Evolutionary conservation across 2,113 vertebrate species (phyloP), one percentile per base, ranked within the genome.

Genomic region (Harpagus bidentatus): DNA sequence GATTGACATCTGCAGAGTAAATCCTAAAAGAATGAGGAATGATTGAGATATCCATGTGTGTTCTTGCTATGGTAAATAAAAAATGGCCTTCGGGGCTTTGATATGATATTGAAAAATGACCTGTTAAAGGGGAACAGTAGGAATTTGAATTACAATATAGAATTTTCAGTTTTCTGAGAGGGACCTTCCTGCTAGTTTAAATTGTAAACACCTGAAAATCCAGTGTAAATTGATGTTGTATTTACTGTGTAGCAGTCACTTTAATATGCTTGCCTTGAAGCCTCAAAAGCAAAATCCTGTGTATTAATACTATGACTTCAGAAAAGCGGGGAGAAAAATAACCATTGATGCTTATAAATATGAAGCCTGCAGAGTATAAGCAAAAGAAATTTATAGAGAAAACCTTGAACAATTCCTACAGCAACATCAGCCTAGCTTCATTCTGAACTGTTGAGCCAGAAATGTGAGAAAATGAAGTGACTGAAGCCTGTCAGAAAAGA

Each of bases 401-500:
- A 97, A 93, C 91, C 89, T 96, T 97, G 81, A 97, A 88, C 79
- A 86, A 90, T 96, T 97, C 67, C 70, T 96, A 78, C 83, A 88
- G 55, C 85, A 84, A 50, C 94, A 82, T 82, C 76, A 76, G 77
- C 94, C 81, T 16, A 88, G 47, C 80, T 97, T 95, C 91, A 95
- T 78, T 69, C 77, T 93, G 56, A 96, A 95, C 61, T 84, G 87
- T 56, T 96, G 90, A 97, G 94, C 65, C 53, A 97, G 86, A 97
- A 97, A 94, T 77, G 67, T 90, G 86, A 95, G 96, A 97, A 97
- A 98, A 96, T 96, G 85, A 93, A 97, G 71, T 97, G 96, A 97
- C 66, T 97, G 97, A 98, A 96, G 86, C 45, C 89, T 97, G 93
- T 93, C 93, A 97, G 47, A 74, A 92, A 95, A 95, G 95, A 92